Conservation (phyloP, 2,888 invertebrate genomes). For the Beris morrisii region DNA sequence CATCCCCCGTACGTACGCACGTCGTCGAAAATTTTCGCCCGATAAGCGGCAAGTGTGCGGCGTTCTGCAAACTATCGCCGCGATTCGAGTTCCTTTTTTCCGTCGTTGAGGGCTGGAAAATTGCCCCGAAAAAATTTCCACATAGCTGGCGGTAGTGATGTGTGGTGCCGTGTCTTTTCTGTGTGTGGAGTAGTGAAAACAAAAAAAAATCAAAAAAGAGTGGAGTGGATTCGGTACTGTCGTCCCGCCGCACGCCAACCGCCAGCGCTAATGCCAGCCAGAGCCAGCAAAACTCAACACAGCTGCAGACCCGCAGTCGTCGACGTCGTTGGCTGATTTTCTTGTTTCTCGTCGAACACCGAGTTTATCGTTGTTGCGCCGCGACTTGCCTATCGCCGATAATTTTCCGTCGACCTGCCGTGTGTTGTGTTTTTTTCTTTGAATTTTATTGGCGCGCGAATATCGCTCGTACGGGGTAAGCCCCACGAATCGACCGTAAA, state of each 20-base stretch:
- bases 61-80: too few species aligned
- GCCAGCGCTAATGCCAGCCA: too few species aligned
- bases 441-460: constrained; percentile 12
- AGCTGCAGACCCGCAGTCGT: constrained; percentile 15
- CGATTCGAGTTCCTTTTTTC: too few species aligned
- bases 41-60: too few species aligned
- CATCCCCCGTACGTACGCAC: too few species aligned
- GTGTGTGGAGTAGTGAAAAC: too few species aligned
- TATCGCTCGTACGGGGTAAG: neutral
- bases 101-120: too few species aligned
- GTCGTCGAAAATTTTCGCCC: too few species aligned
- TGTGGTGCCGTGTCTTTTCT: too few species aligned
- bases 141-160: too few species aligned
- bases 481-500: constrained; percentile 8
- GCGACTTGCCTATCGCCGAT: constrained; percentile 17
- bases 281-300: constrained; percentile 12
- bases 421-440: neutral
- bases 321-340: constrained; percentile 15
- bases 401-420: constrained; percentile 5
- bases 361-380: constrained; percentile 10
- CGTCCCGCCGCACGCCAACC: constrained; percentile 53
- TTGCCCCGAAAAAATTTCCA: too few species aligned
- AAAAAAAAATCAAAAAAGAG: constrained; percentile 54
- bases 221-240: constrained; percentile 62
- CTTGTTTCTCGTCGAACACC: constrained; percentile 2